Base-by-base conservation (phyloP, 2,797 vertebrate species). In the Clarias platycephalus region DNA sequence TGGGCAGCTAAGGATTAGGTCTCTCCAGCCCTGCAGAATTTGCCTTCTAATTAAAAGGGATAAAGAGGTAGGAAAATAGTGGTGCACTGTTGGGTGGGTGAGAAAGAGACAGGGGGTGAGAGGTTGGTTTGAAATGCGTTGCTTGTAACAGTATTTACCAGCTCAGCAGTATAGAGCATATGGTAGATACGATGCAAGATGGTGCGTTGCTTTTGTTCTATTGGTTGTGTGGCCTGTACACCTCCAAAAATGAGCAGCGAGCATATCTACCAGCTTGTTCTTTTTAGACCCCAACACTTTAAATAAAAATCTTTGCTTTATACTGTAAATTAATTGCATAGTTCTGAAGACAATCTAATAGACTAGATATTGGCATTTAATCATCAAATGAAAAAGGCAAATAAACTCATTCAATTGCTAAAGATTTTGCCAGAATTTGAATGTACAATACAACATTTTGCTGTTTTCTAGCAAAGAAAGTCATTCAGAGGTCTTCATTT, bases 1-100 rank as follows among this genome's bases (percentile, higher is more conserved):
- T 99, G 96, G 96, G 96, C 96, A 95, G 97, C 96, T 95, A 95
- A 95, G 97, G 98, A 99, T 99, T 99, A 99, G 97, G 96, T 96
- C 96, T 97, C 96, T 97, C 96, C 93, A 93, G 96, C 97, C 84
- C 97, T 96, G 97, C 97, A 99, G 97, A 99, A 98, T 99, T 98
- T 99, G 97, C 97, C 97, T 99, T 99, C 98, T 99, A 99, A 99
- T 99, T 99, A 99, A 99, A 99, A 98, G 97, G 97, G 97, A 99
- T 99, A 98, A 97, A 99, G 95, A 94, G 93, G 92, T 93, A 94
- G 94, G 94, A 94, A 95, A 95, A 94, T 95, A 94, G 94, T 91
- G 90, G 93, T 92, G 92, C 93, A 93, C 92, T 93, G 93, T 94
- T 93, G 93, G 94, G 94, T 93, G 94, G 94, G 90, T 91, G 86